Percentiles rank a stretch among this genome's conserved stretches.
These are phyloP conservation scores for Dolichopus griseipennis DNA, from an alignment of 2,888 invertebrate genomes.

Conservation along the genomic window DNA sequence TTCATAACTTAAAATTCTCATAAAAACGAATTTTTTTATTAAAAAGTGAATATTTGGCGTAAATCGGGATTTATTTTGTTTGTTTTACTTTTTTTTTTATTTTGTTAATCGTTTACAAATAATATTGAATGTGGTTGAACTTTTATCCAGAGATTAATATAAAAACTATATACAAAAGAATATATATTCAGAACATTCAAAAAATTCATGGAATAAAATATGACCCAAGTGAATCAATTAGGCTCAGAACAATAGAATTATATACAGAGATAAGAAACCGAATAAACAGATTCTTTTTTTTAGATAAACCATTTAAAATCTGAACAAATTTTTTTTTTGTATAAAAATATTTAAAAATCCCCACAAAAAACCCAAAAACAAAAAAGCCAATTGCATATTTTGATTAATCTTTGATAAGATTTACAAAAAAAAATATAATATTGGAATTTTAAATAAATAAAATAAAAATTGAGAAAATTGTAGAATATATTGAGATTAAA, in stretches of 20 bases:
- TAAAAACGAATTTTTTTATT: neutral
- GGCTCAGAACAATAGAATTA: slow-evolving; percentile 7
- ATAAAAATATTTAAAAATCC: no score
- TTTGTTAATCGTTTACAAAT: no score
- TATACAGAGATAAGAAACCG: slow-evolving; percentile 1
- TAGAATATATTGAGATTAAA: no score
- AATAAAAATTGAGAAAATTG: no score
- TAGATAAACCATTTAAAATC: neutral
- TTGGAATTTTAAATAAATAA: no score
- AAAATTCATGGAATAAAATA: slow-evolving; percentile 8
- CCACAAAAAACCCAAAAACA: no score
- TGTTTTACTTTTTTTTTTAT: no score
- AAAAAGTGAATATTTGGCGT: neutral
- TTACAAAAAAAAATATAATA: neutral
- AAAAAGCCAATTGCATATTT: neutral
- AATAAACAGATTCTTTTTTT: neutral
- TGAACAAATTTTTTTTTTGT: neutral
- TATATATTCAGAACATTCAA: neutral
- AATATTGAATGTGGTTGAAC: neutral
- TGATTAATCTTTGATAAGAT: neutral
- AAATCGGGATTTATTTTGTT: no score
- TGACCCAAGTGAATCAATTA: slow-evolving; percentile 9
- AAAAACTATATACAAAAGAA: neutral
- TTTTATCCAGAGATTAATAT: neutral
- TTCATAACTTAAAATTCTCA: neutral